A percentile compares a stretch with the other conserved stretches of the same genome.
Conservation (phyloP, 2,797 vertebrate species). For the Pampus argenteus region DNA sequence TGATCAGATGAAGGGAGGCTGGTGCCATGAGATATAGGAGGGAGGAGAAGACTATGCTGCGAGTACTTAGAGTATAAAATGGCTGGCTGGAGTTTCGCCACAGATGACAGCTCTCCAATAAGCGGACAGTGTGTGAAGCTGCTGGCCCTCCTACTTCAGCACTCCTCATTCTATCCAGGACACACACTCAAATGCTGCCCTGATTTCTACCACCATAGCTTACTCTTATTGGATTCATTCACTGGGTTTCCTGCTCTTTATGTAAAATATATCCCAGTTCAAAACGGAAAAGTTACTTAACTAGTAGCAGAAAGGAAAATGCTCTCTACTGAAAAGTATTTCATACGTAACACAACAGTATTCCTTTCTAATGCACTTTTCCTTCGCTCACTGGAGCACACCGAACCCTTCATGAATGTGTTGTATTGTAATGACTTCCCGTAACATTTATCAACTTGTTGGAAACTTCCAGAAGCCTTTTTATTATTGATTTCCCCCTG, state of each 20-base stretch:
- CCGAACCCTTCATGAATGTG: conserved; percentile 28
- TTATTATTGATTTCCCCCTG: conserved; percentile 72
- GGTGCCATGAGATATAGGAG: conserved; percentile 26
- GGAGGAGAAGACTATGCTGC: conserved; percentile 40
- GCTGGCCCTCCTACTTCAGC: conserved; percentile 49
- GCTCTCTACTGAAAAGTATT: neutral
- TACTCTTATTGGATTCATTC: conserved; percentile 14
- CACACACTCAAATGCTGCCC: conserved; percentile 48
- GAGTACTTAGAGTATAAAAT: conserved; percentile 64
- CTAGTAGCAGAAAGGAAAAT: conserved; percentile 1
- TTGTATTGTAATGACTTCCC: conserved; percentile 45
- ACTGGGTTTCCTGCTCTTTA: conserved; percentile 5
- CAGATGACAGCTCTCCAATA: conserved; percentile 72
- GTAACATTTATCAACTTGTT: conserved; percentile 65
- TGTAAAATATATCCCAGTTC: neutral
- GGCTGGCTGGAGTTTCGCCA: conserved; percentile 71
- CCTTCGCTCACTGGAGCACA: neutral
- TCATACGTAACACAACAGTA: conserved; percentile 4
- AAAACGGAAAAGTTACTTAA: neutral
- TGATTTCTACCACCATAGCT: conserved; percentile 31
- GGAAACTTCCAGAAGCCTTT: conserved; percentile 73
- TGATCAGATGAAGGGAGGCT: conserved; percentile 59
- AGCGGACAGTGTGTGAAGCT: conserved; percentile 58
- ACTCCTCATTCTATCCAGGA: conserved; percentile 43
- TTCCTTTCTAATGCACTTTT: conserved; percentile 17